Evolutionary conservation across 2,113 vertebrate genomes (phyloP), one percentile per base, ranked within the genome.

Genomic region (Esox niger): DNA sequence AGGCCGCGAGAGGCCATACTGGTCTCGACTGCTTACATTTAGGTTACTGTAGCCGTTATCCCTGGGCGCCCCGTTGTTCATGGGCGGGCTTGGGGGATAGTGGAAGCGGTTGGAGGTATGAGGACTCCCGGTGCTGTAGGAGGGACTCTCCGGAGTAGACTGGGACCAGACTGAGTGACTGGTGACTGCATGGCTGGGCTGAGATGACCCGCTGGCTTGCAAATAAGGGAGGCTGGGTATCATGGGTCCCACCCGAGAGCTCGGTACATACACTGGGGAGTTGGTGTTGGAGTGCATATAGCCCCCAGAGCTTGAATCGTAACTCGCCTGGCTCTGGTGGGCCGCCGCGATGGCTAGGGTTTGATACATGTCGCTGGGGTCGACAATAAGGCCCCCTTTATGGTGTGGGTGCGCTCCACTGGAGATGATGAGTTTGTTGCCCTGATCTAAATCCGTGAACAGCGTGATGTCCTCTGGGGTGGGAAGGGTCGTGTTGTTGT

Each of bases 361-460:
- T 82, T 96, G 95, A 84, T 98, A 99, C 97, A 99, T 98, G 87
- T 97, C 96, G 80, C 91, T 92, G 82, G 94, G 93, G 87, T 95
- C 95, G 76, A 92, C 90, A 65, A 92, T 83, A 61, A 93, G 62
- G 73, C 90, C 80, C 79, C 91, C 84, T 84, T 96, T 95, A 84
- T 95, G 47, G 85, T 95, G 47, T 6, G 47, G 87, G 38, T 43
- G 38, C 75, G 92, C 88, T 64, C 93, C 94, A 72, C 94, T 83
- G 82, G 95, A 90, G 85, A 96, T 93, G 81, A 98, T 91, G 65
- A 98, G 92, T 78, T 97, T 98, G 82, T 92, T 93, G 85, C 93
- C 91, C 88, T 96, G 95, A 81, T 98, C 96, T 78, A 98, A 90
- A 86, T 98, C 96, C 87, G 95, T 93, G 85, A 98, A 96, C 43